phyloP scores from a whole-genome alignment of 64 coral and sea anemone genomes.

The Montipora foliosa region DNA sequence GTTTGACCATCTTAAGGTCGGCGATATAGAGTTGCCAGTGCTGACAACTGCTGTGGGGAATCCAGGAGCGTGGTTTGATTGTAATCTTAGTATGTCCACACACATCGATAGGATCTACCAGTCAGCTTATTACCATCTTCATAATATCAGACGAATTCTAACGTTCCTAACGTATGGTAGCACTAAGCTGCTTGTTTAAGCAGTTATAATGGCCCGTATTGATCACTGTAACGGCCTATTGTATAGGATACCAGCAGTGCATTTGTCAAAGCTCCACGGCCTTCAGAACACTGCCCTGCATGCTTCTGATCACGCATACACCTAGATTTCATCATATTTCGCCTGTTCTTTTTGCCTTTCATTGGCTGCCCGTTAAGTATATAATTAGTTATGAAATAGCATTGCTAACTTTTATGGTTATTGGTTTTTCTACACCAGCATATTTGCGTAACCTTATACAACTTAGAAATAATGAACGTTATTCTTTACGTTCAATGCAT shows the following conservation, averaged over 20 bases:
- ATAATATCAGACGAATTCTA: conserved; percentile 9
- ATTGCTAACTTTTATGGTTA: neutral
- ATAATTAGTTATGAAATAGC: conserved; percentile 21
- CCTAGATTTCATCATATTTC: conserved; percentile 24
- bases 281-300: neutral
- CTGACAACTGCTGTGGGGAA: neutral
- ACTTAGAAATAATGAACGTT: too few species aligned
- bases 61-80: neutral
- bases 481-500: too few species aligned
- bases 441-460: too few species aligned
- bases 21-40: neutral
- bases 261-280: neutral
- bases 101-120: neutral
- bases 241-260: neutral
- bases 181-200: neutral
- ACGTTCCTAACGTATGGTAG: conserved; percentile 1
- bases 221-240: conserved; percentile 6
- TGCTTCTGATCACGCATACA: neutral
- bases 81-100: neutral
- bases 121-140: conserved; percentile 19
- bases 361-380: neutral
- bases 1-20: neutral
- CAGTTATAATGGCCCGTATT: conserved; percentile 11
- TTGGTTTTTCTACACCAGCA: too few species aligned
- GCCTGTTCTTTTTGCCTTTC: neutral